Base-by-base conservation (phyloP, 2,113 vertebrate species). In the Labrus mixtus region DNA sequence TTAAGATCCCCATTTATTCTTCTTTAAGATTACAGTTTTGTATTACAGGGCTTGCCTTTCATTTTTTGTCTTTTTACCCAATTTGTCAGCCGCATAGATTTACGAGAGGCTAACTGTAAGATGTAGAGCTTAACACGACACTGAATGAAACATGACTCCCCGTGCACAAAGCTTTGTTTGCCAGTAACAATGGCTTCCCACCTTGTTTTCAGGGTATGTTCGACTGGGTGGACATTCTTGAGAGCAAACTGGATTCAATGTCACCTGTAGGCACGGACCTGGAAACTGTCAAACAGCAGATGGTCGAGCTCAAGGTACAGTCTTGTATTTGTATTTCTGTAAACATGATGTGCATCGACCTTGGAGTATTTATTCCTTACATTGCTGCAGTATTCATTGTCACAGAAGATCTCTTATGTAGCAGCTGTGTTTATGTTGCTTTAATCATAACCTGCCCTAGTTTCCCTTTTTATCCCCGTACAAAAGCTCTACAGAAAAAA, bases 281-380 rank as follows among this genome's bases (percentile, higher is more conserved):
- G 86, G 97, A 98, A 90, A 99, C 97, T n/a, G 98, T 99, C 63
- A 99, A 99, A 87, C 97, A 99, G 84, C 98, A 99, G 92, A 99
- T 98, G 8, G 96, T 94, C 45, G 98, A 99, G 67, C 95, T 98
- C 36, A 99, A 99, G 97, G 98, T 99, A 96, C 60, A 22, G 6
- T 72, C 22, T 67, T 19, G 1, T 45, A 17, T 86, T 78, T 75
- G 16, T 73, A 15, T 66, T 29, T 76, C 43, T 45, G 4, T 41
- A 41, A 10, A 48, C 46, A 19, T 48, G 16, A 16, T 19, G 17
- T 17, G 19, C 15, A 48, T 17, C 3, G 5, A 0, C 46, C 7
- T 6, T 19, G 46, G 46, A 1, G 4, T 48, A 19, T 17, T 48
- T 48, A 48, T 19, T 41, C 29, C 29, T 33, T 10, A 41, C 39